phyloP scores from a whole-genome alignment of 1,140 invertebrate species.

The Nebria ingens region DNA sequence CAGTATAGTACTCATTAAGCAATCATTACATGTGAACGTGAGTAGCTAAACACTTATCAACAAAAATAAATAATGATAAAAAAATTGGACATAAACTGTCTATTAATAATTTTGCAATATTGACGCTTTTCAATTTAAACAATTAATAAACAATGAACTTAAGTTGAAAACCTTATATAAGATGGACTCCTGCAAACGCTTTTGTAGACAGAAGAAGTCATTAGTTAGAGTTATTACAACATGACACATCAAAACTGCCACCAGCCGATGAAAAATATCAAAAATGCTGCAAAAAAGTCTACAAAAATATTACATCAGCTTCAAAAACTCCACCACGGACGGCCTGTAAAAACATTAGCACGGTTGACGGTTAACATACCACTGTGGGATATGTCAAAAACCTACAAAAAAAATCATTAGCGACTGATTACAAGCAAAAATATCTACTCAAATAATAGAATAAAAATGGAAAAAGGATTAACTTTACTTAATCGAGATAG shows the following conservation, averaged over 20 bases:
- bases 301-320: slow-evolving; percentile 30
- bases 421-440: not conserved
- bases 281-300: slow-evolving; percentile 28
- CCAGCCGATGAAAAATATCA: slow-evolving; percentile 10
- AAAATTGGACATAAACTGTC: slow-evolving; percentile 14
- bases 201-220: slow-evolving; percentile 35
- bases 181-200: slow-evolving; percentile 34
- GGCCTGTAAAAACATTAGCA: slow-evolving; percentile 28
- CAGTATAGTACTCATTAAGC: slow-evolving; percentile 48
- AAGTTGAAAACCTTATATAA: slow-evolving; percentile 19
- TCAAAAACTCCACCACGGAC: slow-evolving; percentile 33
- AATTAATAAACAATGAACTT: slow-evolving; percentile 14
- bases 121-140: slow-evolving; percentile 9
- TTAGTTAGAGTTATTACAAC: slow-evolving; percentile 11
- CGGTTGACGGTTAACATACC: slow-evolving; percentile 27
- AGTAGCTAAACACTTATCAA: slow-evolving; percentile 42
- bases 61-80: slow-evolving; percentile 24
- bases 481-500: not conserved
- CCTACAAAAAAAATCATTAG: slow-evolving; percentile 11
- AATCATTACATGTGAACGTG: slow-evolving; percentile 59
- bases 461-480: not conserved
- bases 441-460: not conserved
- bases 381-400: slow-evolving; percentile 35
- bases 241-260: slow-evolving; percentile 15
- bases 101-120: slow-evolving; percentile 7